Percentiles rank a stretch among this genome's conserved stretches.
phyloP scores from a whole-genome alignment of 1,140 invertebrate genomes.

The Drosophila pallidifrons region DNA sequence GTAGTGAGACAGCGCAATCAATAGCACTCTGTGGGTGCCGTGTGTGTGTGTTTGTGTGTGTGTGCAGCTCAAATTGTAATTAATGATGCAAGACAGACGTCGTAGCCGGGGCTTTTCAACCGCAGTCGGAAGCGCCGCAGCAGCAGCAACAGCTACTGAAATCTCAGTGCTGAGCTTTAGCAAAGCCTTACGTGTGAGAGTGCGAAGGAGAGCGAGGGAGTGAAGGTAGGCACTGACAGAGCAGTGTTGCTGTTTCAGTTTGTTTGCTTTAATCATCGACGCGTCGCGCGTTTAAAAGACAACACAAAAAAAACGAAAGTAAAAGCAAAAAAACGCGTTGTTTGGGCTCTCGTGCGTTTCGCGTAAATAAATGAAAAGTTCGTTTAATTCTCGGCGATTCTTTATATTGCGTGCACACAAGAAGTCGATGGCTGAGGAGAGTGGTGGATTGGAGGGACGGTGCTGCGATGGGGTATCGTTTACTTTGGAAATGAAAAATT shows the following conservation, averaged over 20 bases:
- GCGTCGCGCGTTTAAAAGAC: conserved; percentile 64
- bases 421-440: not conserved
- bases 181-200: conserved; percentile 10
- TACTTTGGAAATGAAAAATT: conserved; percentile 83
- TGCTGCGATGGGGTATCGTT: conserved; percentile 61
- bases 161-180: conserved; percentile 38
- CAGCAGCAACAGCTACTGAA: conserved; percentile 18
- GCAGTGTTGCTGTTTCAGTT: conserved; percentile 45
- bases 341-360: conserved; percentile 65
- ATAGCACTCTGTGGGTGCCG: not conserved
- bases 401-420: conserved; percentile 52
- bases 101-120: conserved; percentile 36
- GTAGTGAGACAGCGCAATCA: not conserved
- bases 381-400: conserved; percentile 78
- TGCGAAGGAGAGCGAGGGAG: not conserved
- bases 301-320: not conserved
- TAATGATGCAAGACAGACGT: conserved; percentile 80
- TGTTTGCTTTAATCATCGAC: conserved; percentile 78
- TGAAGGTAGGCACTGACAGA: not conserved
- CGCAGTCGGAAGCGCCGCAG: conserved; percentile 28
- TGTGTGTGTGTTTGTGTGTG: conserved; percentile 21
- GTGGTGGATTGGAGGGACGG: conserved; percentile 16
- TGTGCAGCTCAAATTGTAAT: conserved; percentile 79
- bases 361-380: conserved; percentile 81
- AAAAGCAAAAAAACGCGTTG: conserved; percentile 32